Conservation (phyloP, 2,888 invertebrate species). For the Aspidiotus destructor region DNA sequence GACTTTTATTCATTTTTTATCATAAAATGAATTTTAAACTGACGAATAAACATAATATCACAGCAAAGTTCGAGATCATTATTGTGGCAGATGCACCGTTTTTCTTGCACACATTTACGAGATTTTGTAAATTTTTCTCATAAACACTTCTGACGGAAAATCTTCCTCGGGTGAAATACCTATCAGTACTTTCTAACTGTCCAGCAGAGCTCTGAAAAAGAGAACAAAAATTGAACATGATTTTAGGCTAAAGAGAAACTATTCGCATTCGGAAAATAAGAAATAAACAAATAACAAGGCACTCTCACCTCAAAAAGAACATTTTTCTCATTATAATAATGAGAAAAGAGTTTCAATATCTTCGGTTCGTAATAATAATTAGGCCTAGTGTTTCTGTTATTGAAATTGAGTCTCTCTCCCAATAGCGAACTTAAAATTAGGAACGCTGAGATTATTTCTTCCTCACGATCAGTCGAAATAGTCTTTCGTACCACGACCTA, state of each 20-base stretch:
- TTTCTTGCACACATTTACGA: neutral
- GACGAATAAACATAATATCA: neutral
- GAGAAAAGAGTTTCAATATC: slow-evolving; percentile 33
- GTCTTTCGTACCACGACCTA: slow-evolving; percentile 56
- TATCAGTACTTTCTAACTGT: slow-evolving; percentile 2
- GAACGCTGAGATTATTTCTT: slow-evolving; percentile 62
- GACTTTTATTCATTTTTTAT: too few relatives aligned
- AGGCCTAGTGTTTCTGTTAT: too few relatives aligned
- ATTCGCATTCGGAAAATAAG: neutral
- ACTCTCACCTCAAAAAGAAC: slow-evolving; percentile 34
- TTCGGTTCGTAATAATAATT: neutral
- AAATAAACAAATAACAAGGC: neutral
- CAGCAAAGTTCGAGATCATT: neutral
- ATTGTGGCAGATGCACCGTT: neutral
- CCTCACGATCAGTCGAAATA: slow-evolving; percentile 48
- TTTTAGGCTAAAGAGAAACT: neutral
- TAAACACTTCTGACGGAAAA: neutral
- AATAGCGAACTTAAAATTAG: slow-evolving; percentile 60
- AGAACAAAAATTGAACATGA: neutral
- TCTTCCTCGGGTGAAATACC: neutral
- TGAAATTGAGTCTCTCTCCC: slow-evolving; percentile 42
- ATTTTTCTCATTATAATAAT: slow-evolving; percentile 30
- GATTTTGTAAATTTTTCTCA: neutral
- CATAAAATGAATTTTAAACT: too few relatives aligned
- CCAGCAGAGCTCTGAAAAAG: slow-evolving; percentile 10